phyloP scores from a whole-genome alignment of 2,797 vertebrate genomes.

The Oreortyx pictus region DNA sequence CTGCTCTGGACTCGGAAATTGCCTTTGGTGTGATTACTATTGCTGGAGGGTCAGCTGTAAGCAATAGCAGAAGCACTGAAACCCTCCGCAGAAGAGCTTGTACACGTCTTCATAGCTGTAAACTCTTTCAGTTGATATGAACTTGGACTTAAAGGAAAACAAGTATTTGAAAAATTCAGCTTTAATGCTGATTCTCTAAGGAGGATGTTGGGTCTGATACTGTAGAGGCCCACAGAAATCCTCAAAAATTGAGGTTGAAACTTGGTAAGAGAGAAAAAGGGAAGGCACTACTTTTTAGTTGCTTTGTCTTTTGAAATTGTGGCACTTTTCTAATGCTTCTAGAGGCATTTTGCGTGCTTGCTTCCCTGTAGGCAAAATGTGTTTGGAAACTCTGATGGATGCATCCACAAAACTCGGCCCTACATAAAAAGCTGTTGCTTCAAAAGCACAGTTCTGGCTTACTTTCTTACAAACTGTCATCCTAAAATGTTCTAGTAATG shows the following conservation, averaged over 20 bases:
- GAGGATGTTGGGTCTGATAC: background rate
- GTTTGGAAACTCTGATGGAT: background rate
- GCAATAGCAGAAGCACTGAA: constrained; percentile 80
- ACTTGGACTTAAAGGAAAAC: background rate
- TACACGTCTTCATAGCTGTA: constrained; percentile 82
- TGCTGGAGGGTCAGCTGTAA: constrained; percentile 79
- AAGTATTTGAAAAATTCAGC: background rate
- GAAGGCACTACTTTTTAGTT: background rate
- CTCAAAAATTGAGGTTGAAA: background rate
- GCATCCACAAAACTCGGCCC: background rate
- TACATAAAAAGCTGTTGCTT: constrained; percentile 29
- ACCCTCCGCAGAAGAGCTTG: constrained; percentile 81
- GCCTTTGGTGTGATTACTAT: constrained; percentile 81
- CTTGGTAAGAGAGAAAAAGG: background rate
- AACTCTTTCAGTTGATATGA: background rate
- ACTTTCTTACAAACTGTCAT: constrained; percentile 41
- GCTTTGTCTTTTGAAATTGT: background rate
- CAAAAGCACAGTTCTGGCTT: constrained; percentile 17
- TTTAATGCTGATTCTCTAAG: background rate
- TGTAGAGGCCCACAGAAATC: background rate
- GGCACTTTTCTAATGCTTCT: background rate
- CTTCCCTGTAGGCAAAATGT: background rate
- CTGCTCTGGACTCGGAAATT: constrained; percentile 83
- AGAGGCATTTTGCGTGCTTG: background rate
- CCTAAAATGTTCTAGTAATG: constrained; percentile 45